Percentiles rank a stretch among this genome's conserved stretches.
These are phyloP conservation scores for Opisthocomus hoazin DNA, from an alignment of 2,113 vertebrate genomes.

Conservation along the genomic window DNA sequence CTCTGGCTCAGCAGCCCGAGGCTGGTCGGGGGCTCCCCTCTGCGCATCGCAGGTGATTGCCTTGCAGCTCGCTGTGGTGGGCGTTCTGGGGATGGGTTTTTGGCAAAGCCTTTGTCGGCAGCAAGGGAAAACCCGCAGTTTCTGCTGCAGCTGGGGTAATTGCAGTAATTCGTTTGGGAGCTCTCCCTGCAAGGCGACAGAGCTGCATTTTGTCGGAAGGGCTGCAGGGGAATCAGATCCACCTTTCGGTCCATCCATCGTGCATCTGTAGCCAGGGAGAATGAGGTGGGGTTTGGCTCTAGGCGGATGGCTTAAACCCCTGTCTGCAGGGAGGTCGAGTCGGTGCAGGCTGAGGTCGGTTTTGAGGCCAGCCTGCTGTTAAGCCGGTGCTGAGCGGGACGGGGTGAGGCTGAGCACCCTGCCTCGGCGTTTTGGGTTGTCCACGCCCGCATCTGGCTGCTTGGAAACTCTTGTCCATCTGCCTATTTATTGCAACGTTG, in stretches of 20 bases:
- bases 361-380: neutral
- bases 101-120: neutral
- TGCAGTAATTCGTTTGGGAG: neutral
- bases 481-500: accelerated
- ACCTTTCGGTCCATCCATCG: neutral
- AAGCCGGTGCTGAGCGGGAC: neutral
- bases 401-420: neutral
- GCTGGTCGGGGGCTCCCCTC: neutral
- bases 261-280: neutral
- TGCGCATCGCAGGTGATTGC: neutral
- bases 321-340: neutral
- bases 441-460: neutral
- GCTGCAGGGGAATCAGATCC: neutral
- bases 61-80: neutral
- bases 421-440: neutral
- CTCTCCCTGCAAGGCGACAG: neutral
- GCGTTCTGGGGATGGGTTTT: neutral
- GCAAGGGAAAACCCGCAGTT: neutral
- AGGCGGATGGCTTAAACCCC: neutral
- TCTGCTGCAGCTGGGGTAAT: neutral
- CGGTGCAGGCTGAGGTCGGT: neutral
- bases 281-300: neutral
- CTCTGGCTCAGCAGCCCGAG: neutral
- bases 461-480: neutral
- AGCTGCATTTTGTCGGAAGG: accelerated